Conservation (phyloP, 2,113 vertebrate genomes). For the Pedionomus torquatus region DNA sequence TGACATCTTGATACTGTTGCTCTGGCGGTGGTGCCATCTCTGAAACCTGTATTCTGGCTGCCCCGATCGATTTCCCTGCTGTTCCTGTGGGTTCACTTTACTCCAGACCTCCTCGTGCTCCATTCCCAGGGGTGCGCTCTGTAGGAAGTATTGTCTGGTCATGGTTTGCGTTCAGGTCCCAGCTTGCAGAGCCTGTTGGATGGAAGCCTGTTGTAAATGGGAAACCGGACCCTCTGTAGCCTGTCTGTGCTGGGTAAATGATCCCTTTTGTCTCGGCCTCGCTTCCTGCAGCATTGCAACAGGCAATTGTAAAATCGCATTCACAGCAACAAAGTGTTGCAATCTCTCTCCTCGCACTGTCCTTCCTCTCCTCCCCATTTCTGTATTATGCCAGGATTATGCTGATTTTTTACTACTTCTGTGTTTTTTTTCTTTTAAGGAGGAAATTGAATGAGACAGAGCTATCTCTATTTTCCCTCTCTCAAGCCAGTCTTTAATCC, state of each 20-base stretch:
- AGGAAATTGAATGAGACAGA: neutral
- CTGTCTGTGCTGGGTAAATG: neutral
- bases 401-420: neutral
- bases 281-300: neutral
- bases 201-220: neutral
- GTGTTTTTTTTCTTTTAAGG: neutral
- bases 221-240: neutral
- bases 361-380: neutral
- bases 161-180: neutral
- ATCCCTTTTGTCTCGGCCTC: neutral
- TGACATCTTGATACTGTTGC: fast-evolving
- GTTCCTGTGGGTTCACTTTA: neutral
- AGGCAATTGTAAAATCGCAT: neutral
- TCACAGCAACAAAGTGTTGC: neutral
- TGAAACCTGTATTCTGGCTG: neutral
- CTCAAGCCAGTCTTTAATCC: neutral
- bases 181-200: neutral
- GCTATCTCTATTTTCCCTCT: neutral
- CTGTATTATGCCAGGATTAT: neutral
- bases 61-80: fast-evolving
- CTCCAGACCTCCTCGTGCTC: fast-evolving
- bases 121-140: neutral
- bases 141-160: neutral
- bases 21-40: neutral
- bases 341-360: neutral